Evolutionary conservation across 1,140 invertebrate species (phyloP).

Genomic region (Drosophila carrolli): DNA sequence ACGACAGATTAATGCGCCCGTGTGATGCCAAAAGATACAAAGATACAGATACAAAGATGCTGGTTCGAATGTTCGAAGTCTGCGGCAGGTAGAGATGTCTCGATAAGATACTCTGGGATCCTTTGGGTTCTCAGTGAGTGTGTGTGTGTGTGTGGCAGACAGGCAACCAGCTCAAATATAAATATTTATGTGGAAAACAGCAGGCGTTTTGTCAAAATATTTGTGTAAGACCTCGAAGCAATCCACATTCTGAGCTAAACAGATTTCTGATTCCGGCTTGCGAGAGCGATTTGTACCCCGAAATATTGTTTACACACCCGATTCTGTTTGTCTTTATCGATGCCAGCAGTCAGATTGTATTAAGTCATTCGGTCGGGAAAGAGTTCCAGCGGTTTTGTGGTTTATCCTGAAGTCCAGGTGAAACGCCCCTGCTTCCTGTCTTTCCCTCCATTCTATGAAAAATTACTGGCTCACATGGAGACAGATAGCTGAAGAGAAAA

Average conservation of each 20-base stretch:
- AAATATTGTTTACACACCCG: conserved; percentile 68
- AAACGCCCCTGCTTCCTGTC: conserved; percentile 19
- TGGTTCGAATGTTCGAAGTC: conserved; percentile 40
- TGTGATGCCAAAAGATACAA: conserved; percentile 61
- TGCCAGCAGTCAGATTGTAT: conserved; percentile 39
- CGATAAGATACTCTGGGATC: conserved; percentile 52
- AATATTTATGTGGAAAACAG: conserved; percentile 83
- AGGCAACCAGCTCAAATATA: conserved; percentile 56
- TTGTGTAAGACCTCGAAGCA: conserved; percentile 63
- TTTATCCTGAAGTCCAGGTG: conserved; percentile 33
- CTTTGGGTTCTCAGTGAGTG: conserved; percentile 17
- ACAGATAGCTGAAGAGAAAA: background rate
- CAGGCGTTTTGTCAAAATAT: conserved; percentile 83
- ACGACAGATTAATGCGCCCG: conserved; percentile 60
- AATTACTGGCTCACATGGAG: conserved; percentile 56
- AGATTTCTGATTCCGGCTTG: conserved; percentile 54
- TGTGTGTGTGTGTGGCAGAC: conserved; percentile 38
- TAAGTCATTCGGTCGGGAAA: conserved; percentile 34
- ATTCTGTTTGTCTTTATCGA: conserved; percentile 69
- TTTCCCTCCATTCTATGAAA: conserved; percentile 44
- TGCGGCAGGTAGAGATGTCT: conserved; percentile 73
- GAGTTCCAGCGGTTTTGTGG: conserved; percentile 22
- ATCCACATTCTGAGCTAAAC: conserved; percentile 33
- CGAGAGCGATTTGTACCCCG: conserved; percentile 59
- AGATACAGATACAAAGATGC: conserved; percentile 43